Percentiles rank a stretch among this genome's conserved stretches.
phyloP scores from a whole-genome alignment of 2,113 vertebrate species.

The Polyodon spathula region DNA sequence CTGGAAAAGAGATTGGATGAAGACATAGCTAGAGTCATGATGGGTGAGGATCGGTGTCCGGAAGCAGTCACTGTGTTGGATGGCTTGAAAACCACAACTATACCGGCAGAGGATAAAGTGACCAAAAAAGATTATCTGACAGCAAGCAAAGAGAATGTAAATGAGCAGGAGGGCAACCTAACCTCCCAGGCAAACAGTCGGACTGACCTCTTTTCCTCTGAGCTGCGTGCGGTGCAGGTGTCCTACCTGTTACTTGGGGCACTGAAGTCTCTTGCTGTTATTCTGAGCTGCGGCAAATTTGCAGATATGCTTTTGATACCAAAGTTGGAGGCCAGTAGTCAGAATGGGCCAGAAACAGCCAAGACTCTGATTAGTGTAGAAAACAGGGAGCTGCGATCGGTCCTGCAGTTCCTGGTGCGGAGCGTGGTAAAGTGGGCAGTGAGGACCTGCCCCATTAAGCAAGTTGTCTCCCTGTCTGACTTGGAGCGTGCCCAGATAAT shows the following conservation, averaged over 20 bases:
- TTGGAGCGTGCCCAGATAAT: slow-evolving; percentile 65
- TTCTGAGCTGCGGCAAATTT: slow-evolving; percentile 59
- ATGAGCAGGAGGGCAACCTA: slow-evolving; percentile 27
- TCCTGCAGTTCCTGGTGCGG: slow-evolving; percentile 62
- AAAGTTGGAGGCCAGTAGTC: slow-evolving; percentile 27
- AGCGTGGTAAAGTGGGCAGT: slow-evolving; percentile 72
- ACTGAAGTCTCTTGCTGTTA: slow-evolving; percentile 56
- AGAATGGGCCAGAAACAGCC: slow-evolving; percentile 20
- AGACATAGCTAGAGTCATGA: slow-evolving; percentile 32
- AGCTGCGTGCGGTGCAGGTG: slow-evolving; percentile 51
- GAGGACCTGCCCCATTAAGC: slow-evolving; percentile 59
- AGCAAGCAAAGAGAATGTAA: slow-evolving; percentile 21
- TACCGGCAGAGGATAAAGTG: not conserved
- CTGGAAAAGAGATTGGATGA: slow-evolving; percentile 40
- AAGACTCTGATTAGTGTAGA: slow-evolving; percentile 25
- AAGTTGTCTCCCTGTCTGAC: slow-evolving; percentile 51
- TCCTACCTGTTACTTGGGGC: slow-evolving; percentile 62
- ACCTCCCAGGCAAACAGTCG: slow-evolving; percentile 23
- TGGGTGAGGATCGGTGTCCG: slow-evolving; percentile 24
- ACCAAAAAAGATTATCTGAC: slow-evolving; percentile 10
- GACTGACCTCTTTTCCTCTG: slow-evolving; percentile 44
- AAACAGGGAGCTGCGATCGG: slow-evolving; percentile 48
- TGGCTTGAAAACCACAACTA: not conserved
- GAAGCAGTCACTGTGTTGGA: not conserved
- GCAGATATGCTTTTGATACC: slow-evolving; percentile 51